Evolutionary conservation across 2,888 invertebrate genomes (phyloP).

Genomic region (Antheraea assamensis): DNA sequence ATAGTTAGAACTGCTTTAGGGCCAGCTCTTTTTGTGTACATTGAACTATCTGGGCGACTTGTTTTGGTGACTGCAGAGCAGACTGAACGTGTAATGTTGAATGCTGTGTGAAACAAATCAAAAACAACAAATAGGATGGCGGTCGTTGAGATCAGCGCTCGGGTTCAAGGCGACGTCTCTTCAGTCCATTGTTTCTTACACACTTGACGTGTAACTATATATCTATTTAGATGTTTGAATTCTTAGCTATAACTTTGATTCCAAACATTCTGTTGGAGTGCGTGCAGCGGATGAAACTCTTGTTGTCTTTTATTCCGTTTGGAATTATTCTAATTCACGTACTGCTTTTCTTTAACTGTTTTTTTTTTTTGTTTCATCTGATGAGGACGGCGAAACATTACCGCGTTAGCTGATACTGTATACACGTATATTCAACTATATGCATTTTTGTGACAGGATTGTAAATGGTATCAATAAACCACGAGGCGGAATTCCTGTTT

Average conservation of each 20-base stretch:
- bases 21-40: not conserved
- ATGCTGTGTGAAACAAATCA: slow-evolving; percentile 38
- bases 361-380: not conserved
- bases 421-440: not conserved
- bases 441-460: too few relatives aligned
- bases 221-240: not conserved
- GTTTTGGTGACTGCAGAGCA: not conserved
- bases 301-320: too few relatives aligned
- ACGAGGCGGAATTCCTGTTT: too few relatives aligned
- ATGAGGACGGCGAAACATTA: not conserved
- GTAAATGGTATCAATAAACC: too few relatives aligned
- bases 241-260: not conserved
- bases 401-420: not conserved
- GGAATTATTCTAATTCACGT: not conserved
- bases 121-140: slow-evolving; percentile 39
- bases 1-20: not conserved
- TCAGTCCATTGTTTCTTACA: slow-evolving; percentile 30
- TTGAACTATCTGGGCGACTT: not conserved
- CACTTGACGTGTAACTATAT: slow-evolving; percentile 13
- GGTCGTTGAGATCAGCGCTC: slow-evolving; percentile 21
- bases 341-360: not conserved
- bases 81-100: slow-evolving; percentile 17
- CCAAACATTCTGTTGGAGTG: not conserved
- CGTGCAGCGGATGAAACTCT: too few relatives aligned
- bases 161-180: slow-evolving; percentile 37